These are phyloP conservation scores for Zaprionus nigranus DNA, from an alignment of 1,140 invertebrate genomes.

Conservation along the genomic window DNA sequence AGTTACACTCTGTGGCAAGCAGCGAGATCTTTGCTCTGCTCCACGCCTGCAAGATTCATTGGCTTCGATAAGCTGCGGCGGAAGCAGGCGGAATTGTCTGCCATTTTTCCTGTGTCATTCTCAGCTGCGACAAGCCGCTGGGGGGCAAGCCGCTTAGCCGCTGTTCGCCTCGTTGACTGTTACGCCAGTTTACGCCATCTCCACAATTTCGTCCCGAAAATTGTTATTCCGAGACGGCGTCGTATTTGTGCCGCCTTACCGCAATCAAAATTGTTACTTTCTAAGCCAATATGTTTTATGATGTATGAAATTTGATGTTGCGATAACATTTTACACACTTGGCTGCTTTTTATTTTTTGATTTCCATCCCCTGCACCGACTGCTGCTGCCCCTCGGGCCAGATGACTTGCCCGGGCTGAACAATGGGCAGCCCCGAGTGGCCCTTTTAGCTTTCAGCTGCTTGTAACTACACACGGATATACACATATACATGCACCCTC, in stretches of 20 bases:
- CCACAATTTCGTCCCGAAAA: slow-evolving; percentile 33
- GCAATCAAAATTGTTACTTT: slow-evolving; percentile 83
- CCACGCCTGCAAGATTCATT: slow-evolving; percentile 67
- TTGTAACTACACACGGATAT: neutral
- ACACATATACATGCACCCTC: neutral
- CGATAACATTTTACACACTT: slow-evolving; percentile 82
- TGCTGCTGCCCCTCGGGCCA: neutral
- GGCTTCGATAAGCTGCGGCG: slow-evolving; percentile 51
- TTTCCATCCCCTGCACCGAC: slow-evolving; percentile 9
- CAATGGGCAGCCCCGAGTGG: slow-evolving; percentile 24
- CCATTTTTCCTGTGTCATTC: slow-evolving; percentile 29
- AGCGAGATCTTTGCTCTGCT: slow-evolving; percentile 33
- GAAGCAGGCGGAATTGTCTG: slow-evolving; percentile 8
- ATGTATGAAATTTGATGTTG: slow-evolving; percentile 83
- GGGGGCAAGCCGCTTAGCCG: slow-evolving; percentile 64
- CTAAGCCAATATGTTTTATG: slow-evolving; percentile 83
- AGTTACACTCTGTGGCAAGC: neutral
- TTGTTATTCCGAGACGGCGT: slow-evolving; percentile 49
- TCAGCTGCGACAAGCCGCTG: slow-evolving; percentile 5
- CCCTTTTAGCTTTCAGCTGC: slow-evolving; percentile 7
- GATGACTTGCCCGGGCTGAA: slow-evolving; percentile 13
- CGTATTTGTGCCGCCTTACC: slow-evolving; percentile 69
- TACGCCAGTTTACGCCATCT: slow-evolving; percentile 53
- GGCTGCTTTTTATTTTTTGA: slow-evolving; percentile 71
- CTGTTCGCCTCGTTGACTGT: slow-evolving; percentile 64